Percentiles rank a stretch among this genome's conserved stretches.
phyloP scores from a whole-genome alignment of 2,797 vertebrate genomes.

The Brachymystax lenok region DNA sequence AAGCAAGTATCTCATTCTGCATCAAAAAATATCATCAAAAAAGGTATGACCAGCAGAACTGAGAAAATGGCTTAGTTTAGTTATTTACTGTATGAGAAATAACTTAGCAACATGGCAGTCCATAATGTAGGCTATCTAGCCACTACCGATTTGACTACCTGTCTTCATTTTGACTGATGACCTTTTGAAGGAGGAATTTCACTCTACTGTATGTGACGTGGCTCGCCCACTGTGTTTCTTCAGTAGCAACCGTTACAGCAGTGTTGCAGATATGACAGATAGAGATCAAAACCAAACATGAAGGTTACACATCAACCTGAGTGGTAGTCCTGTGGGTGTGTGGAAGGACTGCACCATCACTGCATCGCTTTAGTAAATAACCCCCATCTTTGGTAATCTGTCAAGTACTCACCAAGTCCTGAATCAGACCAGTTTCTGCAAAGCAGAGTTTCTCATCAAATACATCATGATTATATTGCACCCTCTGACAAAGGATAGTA shows the following conservation, averaged over 20 bases:
- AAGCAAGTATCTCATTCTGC: too few relatives aligned
- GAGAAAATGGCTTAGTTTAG: too few relatives aligned
- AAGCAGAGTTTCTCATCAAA: neutral
- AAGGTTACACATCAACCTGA: slow-evolving; percentile 31
- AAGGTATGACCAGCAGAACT: too few relatives aligned
- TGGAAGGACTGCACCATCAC: slow-evolving; percentile 11
- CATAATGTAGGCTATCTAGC: neutral
- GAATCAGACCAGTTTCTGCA: neutral
- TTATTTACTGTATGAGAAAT: neutral
- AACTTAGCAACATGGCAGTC: neutral
- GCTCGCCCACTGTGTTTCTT: slow-evolving; percentile 16
- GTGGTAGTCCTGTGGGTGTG: slow-evolving; percentile 29
- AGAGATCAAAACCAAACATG: slow-evolving; percentile 45
- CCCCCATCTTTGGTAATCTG: neutral
- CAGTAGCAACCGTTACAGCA: neutral
- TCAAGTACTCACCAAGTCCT: neutral
- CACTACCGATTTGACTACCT: slow-evolving; percentile 27
- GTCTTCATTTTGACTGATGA: slow-evolving; percentile 27
- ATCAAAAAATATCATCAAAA: too few relatives aligned
- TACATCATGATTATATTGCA: too few relatives aligned
- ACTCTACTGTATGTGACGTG: slow-evolving; percentile 25
- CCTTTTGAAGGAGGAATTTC: slow-evolving; percentile 29
- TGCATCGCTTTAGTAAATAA: neutral
- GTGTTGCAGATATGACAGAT: slow-evolving; percentile 17
- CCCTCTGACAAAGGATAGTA: too few relatives aligned